Evolutionary conservation across 2,888 invertebrate genomes (phyloP).

Genomic region (Drosophila niveifrons): DNA sequence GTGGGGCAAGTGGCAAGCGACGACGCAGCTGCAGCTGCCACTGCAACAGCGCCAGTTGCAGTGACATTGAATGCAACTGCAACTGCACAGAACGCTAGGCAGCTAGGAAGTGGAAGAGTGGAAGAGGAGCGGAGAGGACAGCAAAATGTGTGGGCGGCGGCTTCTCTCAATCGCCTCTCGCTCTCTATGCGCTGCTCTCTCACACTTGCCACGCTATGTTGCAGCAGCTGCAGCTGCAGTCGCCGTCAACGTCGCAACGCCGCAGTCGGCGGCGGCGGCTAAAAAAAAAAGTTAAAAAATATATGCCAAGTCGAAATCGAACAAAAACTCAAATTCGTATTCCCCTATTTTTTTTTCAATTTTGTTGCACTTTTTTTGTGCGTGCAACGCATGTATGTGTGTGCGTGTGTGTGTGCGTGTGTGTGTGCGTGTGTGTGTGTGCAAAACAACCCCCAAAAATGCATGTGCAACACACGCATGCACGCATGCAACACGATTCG

Average conservation of each 20-base stretch:
- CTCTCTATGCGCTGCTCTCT: constrained; percentile 32
- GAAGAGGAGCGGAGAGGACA: constrained; percentile 4
- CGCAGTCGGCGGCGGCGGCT: constrained; percentile 21
- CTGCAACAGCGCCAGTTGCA: constrained; percentile 29
- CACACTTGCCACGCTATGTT: constrained; percentile 19
- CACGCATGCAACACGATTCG: neutral
- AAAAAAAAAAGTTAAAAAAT: constrained; percentile 63
- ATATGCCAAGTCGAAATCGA: constrained; percentile 71
- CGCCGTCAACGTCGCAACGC: constrained; percentile 12
- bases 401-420: constrained; percentile 7
- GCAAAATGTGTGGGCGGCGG: constrained; percentile 38
- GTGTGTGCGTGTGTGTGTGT: constrained; percentile 32
- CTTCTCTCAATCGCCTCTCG: no score
- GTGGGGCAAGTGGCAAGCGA: no score
- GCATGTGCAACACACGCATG: constrained; percentile 46
- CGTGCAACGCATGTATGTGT: constrained; percentile 34
- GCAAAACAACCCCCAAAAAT: constrained; percentile 77
- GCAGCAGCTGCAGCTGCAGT: no score
- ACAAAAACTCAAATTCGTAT: constrained; percentile 67
- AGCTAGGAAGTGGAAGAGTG: neutral
- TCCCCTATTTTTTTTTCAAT: constrained; percentile 81
- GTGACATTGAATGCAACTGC: constrained; percentile 73
- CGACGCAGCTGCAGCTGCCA: constrained; percentile 2
- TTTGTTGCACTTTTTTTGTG: constrained; percentile 65
- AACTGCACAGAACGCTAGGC: constrained; percentile 3